Conservation (phyloP, 2,113 vertebrate species). For the Haliaeetus leucogaster region DNA sequence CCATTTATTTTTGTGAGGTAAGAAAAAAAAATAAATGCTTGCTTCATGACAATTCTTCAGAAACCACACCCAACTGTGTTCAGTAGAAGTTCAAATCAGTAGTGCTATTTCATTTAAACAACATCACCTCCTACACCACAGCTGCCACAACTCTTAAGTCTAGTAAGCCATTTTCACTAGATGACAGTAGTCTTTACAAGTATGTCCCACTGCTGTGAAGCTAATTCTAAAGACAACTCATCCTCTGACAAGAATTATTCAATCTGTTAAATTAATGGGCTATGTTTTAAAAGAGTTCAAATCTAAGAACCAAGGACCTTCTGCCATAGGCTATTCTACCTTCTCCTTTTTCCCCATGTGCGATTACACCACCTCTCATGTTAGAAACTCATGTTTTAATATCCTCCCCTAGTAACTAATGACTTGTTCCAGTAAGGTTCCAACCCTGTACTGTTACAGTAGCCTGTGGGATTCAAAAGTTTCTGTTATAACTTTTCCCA, state of each 20-base stretch:
- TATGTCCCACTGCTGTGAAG: background rate
- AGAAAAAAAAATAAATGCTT: background rate
- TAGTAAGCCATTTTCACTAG: background rate
- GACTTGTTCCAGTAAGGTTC: background rate
- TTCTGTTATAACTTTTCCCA: background rate
- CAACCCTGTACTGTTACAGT: background rate
- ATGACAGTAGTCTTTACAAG: background rate
- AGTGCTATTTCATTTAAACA: background rate
- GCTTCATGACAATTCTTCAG: background rate
- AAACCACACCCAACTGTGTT: background rate
- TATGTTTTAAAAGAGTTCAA: background rate
- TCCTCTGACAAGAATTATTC: background rate
- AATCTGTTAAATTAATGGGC: background rate
- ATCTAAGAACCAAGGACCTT: background rate
- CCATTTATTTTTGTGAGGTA: fast-evolving
- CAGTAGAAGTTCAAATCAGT: background rate
- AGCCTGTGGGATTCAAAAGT: background rate
- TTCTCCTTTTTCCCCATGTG: background rate
- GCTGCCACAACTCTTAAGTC: background rate
- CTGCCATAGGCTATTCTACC: background rate
- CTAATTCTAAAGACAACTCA: background rate
- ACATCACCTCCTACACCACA: background rate
- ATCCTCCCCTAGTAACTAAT: background rate
- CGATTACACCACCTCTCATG: background rate
- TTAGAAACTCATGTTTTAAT: background rate